Conservation (phyloP, 2,797 vertebrate genomes). For the Geotrypetes seraphini region DNA sequence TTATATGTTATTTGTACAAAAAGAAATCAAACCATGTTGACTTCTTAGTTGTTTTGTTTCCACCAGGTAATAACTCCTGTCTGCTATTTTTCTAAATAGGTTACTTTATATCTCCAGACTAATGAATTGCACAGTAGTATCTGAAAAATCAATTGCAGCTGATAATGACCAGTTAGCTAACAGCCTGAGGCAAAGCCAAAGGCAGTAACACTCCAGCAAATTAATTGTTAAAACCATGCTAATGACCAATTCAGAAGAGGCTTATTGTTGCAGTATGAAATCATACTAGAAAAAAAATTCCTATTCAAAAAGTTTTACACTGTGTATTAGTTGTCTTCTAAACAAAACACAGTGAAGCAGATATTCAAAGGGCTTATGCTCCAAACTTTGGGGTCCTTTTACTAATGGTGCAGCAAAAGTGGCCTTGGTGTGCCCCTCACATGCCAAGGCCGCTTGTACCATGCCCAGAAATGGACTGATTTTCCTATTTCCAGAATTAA, state of each 20-base stretch:
- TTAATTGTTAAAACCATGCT: constrained; percentile 51
- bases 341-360: too few relatives aligned
- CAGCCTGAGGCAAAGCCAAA: constrained; percentile 50
- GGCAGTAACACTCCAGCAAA: constrained; percentile 47
- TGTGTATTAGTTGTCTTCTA: too few relatives aligned
- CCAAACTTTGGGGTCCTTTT: too few relatives aligned
- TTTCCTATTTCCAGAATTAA: too few relatives aligned
- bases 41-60: not conserved
- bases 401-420: too few relatives aligned
- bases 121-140: constrained; percentile 6
- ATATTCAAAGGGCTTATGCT: too few relatives aligned
- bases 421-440: too few relatives aligned
- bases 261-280: constrained; percentile 50
- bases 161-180: constrained; percentile 48
- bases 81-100: not conserved
- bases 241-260: constrained; percentile 46
- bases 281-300: too few relatives aligned
- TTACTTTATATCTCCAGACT: not conserved
- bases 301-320: too few relatives aligned
- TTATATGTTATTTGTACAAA: not conserved
- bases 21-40: not conserved
- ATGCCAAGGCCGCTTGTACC: too few relatives aligned
- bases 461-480: too few relatives aligned
- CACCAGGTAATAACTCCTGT: not conserved
- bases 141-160: constrained; percentile 47